Base-by-base conservation (phyloP, 2,113 vertebrate genomes). In the Butastur rufipennis region DNA sequence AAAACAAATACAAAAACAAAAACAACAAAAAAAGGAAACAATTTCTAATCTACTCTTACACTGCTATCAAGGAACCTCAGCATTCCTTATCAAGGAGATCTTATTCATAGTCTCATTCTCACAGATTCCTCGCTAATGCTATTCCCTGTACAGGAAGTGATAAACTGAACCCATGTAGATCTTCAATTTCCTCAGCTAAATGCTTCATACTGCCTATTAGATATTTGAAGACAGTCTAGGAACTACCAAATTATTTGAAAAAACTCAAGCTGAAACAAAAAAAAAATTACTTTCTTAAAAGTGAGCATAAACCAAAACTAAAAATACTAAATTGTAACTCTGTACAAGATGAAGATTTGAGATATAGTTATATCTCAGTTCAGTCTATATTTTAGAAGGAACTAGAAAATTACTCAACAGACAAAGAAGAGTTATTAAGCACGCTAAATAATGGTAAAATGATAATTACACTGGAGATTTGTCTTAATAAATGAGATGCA, bases 11-110 rank as follows among this genome's bases (percentile, higher is more conserved):
- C 40, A 48, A 78, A 43, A 25, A 4, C 48, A 48, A 48, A 13
- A 21, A 47, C 45, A 47, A 47, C 12, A 48, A 48, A 68, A 68
- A 32, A 50, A 95, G 74, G 90, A 23, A 80, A 23, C 62, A 52
- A 92, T 97, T 98, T 97, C 89, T 94, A 96, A 96, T 96, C 80
- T 94, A 79, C 58, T 91, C 72, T 93, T 73, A 78, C 16, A 68
- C 45, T 66, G 73, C 63, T 89, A 97, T 81, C 62, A 97, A 96
- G 91, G 82, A 73, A 95, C 90, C 81, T 72, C 85, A 97, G 82
- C 43, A 79, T 78, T 95, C 71, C 79, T 97, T 92, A 98, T 95
- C 72, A 95, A 95, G 86, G 27, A 97, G 91, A 53, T 95, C 97
- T 95, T 96, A 88, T 59, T 91, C 72, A 62, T 7, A 90, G 90